These are phyloP conservation scores for Alitta virens DNA, from an alignment of 2,888 invertebrate genomes.

Conservation along the genomic window DNA sequence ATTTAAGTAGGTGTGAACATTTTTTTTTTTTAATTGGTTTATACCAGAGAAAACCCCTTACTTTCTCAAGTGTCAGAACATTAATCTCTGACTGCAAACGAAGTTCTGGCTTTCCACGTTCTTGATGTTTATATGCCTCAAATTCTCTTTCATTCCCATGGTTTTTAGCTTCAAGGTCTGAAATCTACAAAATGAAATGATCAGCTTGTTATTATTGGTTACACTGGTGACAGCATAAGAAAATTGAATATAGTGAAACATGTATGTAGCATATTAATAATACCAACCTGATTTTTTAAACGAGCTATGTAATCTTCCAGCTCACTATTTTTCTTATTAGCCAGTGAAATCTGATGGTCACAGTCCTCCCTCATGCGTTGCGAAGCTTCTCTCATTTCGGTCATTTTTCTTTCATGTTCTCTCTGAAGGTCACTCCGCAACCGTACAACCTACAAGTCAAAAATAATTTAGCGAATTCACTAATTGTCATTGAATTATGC, in stretches of 20 bases:
- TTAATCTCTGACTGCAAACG: constrained; percentile 57
- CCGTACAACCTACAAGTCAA: constrained; percentile 49
- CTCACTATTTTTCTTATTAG: constrained; percentile 41
- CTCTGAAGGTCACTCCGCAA: constrained; percentile 48
- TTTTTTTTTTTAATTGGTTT: too few species aligned
- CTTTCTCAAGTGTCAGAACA: constrained; percentile 56
- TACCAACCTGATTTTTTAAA: neutral
- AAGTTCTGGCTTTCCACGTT: constrained; percentile 53
- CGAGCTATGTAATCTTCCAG: neutral
- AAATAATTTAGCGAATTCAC: too few species aligned
- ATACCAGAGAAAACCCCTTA: constrained; percentile 26
- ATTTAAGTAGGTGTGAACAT: too few species aligned
- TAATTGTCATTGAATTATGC: too few species aligned
- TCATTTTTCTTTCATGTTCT: constrained; percentile 54
- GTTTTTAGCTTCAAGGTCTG: constrained; percentile 49
- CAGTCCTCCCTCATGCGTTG: constrained; percentile 56
- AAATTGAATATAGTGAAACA: too few species aligned
- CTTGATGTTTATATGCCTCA: constrained; percentile 48
- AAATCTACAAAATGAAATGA: constrained; percentile 36
- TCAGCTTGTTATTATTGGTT: too few species aligned
- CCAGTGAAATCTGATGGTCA: constrained; percentile 53
- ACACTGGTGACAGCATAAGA: too few species aligned
- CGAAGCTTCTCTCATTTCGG: constrained; percentile 57
- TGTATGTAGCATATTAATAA: too few species aligned
- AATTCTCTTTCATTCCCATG: constrained; percentile 50